phyloP scores from a whole-genome alignment of 2,113 vertebrate genomes.

The Tautogolabrus adspersus region DNA sequence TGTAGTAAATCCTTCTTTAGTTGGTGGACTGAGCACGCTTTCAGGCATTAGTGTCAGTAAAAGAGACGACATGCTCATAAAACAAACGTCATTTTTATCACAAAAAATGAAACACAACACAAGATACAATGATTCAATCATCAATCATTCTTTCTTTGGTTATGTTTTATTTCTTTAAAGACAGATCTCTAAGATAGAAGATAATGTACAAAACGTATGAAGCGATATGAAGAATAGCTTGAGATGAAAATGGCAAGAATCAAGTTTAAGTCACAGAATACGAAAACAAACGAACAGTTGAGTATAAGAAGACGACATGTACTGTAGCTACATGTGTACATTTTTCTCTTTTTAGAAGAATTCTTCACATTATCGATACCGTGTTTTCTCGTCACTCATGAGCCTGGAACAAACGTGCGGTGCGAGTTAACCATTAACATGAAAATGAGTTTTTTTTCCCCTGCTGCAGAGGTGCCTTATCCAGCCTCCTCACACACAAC shows the following conservation, averaged over 20 bases:
- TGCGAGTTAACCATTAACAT: constrained; percentile 56
- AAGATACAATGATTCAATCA: too few relatives aligned
- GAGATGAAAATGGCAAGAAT: too few relatives aligned
- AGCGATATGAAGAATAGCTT: too few relatives aligned
- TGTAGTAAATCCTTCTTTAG: too few relatives aligned
- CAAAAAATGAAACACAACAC: too few relatives aligned
- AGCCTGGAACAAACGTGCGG: constrained; percentile 39
- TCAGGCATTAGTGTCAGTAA: neutral
- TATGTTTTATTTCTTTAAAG: too few relatives aligned
- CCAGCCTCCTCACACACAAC: constrained; percentile 32
- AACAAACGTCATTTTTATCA: neutral
- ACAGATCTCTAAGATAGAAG: too few relatives aligned
- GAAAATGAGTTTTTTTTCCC: constrained; percentile 60
- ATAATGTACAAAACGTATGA: too few relatives aligned
- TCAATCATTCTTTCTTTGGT: too few relatives aligned
- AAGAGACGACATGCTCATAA: neutral
- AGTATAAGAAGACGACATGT: constrained; percentile 35
- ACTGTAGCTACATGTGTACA: constrained; percentile 54
- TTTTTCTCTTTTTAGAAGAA: constrained; percentile 41
- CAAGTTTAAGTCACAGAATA: neutral
- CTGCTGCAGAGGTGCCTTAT: constrained; percentile 43
- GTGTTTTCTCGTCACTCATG: constrained; percentile 59
- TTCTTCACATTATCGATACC: constrained; percentile 81
- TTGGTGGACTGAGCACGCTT: too few relatives aligned
- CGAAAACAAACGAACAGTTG: constrained; percentile 28